phyloP scores from a whole-genome alignment of 2,888 invertebrate species.

The Zhengitettix transpicula region DNA sequence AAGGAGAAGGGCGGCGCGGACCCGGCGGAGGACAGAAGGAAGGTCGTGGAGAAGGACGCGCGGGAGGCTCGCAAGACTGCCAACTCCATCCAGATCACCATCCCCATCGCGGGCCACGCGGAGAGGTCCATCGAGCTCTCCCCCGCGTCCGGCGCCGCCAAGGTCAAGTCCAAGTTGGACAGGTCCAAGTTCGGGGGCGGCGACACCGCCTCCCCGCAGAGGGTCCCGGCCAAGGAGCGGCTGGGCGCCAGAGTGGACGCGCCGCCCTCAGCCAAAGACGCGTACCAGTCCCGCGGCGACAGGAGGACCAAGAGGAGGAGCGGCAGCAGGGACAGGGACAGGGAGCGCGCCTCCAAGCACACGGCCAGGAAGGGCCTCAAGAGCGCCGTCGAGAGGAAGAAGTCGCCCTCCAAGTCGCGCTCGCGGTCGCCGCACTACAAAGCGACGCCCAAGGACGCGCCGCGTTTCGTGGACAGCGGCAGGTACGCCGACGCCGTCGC shows the following conservation, averaged over 20 bases:
- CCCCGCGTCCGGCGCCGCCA: conserved; percentile 4
- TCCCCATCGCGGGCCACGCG: conserved; percentile 12
- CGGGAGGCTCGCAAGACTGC: conserved; percentile 17
- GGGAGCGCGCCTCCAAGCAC: neutral
- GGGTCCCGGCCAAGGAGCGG: conserved; percentile 61
- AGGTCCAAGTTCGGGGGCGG: conserved; percentile 22
- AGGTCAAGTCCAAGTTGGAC: conserved; percentile 6
- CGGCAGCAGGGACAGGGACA: conserved; percentile 6
- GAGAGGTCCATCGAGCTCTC: conserved; percentile 9
- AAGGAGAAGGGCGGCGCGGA: conserved; percentile 5
- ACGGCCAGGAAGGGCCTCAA: conserved; percentile 8
- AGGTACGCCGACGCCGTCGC: conserved; percentile 2
- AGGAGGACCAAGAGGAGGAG: neutral
- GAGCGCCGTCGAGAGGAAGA: conserved; percentile 11
- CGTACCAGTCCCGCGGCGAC: neutral
- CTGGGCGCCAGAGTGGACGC: conserved; percentile 58
- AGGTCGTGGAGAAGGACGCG: conserved; percentile 10
- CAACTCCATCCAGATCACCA: conserved; percentile 18
- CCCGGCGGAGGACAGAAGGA: conserved; percentile 6
- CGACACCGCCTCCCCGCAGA: conserved; percentile 34
- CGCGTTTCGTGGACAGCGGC: neutral
- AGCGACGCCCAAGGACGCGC: neutral
- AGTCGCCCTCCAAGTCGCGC: conserved; percentile 7
- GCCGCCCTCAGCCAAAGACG: neutral
- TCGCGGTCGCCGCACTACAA: conserved; percentile 9